Evolutionary conservation across 2,797 vertebrate genomes (phyloP).

Genomic region (Anabacerthia variegaticeps): DNA sequence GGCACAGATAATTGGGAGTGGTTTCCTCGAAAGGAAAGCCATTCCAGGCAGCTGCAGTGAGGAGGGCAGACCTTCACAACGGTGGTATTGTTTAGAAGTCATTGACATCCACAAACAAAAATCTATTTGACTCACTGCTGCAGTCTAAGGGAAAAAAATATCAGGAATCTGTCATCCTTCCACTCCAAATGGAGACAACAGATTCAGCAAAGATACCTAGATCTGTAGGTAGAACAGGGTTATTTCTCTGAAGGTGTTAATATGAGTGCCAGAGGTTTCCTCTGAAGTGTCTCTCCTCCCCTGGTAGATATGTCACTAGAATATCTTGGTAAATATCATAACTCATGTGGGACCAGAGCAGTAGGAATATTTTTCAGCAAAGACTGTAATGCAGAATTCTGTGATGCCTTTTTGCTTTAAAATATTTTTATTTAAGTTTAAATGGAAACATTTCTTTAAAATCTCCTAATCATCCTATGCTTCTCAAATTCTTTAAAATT

Average conservation of each 20-base stretch:
- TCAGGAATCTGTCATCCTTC: neutral
- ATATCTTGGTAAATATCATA: neutral
- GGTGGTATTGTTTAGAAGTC: neutral
- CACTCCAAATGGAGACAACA: fast-evolving
- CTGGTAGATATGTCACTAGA: neutral
- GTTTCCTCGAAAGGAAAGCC: conserved; percentile 18
- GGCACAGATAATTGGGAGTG: neutral
- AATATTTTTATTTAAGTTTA: neutral
- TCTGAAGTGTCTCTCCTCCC: neutral
- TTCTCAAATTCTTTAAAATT: neutral
- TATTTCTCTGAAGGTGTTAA: neutral
- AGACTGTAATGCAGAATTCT: neutral
- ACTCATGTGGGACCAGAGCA: neutral
- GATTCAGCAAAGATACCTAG: neutral
- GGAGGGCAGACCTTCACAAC: neutral
- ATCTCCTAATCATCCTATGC: neutral
- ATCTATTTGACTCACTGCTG: neutral
- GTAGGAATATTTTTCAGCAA: neutral
- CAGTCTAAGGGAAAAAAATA: neutral
- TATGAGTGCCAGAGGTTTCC: neutral
- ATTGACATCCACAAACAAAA: neutral
- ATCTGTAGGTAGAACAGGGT: neutral
- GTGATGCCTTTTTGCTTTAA: neutral
- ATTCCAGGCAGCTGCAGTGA: neutral
- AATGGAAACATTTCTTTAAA: neutral